A percentile compares a stretch with the other conserved stretches of the same genome.
These are phyloP conservation scores for Anomalospiza imberbis DNA, from an alignment of 2,797 vertebrate genomes.

Conservation along the genomic window DNA sequence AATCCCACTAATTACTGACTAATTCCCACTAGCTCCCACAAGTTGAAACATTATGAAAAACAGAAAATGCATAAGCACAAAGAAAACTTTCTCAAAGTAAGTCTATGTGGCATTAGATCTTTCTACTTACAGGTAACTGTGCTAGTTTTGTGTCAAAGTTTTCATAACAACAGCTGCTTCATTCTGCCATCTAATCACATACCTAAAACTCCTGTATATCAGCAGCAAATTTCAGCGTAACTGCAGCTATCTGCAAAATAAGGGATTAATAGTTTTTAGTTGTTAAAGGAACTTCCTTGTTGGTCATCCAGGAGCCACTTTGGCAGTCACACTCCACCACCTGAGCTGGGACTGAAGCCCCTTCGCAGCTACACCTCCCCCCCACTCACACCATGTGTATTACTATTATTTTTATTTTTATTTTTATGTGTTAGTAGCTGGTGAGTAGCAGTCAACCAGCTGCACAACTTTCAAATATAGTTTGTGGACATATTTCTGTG, in stretches of 20 bases:
- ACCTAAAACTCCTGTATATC: background rate
- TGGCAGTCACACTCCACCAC: background rate
- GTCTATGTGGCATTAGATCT: background rate
- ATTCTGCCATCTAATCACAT: background rate
- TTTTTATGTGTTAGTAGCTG: background rate
- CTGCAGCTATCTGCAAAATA: background rate
- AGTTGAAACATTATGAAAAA: background rate
- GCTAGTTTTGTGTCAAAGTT: background rate
- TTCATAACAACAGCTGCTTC: background rate
- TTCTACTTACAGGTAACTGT: background rate
- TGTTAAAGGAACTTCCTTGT: background rate
- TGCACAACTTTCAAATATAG: background rate
- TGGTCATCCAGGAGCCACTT: background rate
- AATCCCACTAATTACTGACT: background rate
- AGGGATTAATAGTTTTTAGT: background rate
- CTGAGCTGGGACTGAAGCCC: background rate
- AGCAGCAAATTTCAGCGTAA: background rate
- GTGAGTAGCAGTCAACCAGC: background rate
- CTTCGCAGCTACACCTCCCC: accelerated
- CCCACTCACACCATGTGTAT: background rate
- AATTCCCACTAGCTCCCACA: background rate
- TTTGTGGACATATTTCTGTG: background rate
- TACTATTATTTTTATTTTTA: background rate
- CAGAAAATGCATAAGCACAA: background rate
- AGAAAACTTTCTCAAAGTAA: background rate